phyloP scores from a whole-genome alignment of 2,888 invertebrate species.

The Conomelus anceps region DNA sequence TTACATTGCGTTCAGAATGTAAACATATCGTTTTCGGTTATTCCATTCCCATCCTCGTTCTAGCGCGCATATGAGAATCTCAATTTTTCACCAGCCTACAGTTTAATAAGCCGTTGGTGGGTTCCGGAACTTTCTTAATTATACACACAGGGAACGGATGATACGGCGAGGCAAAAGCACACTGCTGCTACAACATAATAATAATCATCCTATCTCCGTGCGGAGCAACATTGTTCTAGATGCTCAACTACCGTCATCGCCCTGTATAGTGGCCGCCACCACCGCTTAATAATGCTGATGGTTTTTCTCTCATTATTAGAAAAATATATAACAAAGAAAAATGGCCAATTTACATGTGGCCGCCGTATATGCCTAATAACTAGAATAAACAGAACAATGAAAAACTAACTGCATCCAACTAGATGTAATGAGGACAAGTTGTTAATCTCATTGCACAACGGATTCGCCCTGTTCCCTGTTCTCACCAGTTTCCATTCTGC shows the following conservation, averaged over 20 bases:
- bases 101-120: background rate
- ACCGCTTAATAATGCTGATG: background rate
- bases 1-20: background rate
- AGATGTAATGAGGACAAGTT: background rate
- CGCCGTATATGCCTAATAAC: background rate
- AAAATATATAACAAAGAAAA: background rate
- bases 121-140: background rate
- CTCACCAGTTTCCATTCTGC: background rate
- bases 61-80: background rate
- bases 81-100: background rate
- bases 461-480: background rate
- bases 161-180: background rate
- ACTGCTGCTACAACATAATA: background rate
- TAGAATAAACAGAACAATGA: background rate
- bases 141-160: background rate
- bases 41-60: background rate
- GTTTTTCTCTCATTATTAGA: background rate
- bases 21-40: background rate
- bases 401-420: background rate
- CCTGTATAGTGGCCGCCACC: background rate
- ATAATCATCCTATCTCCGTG: background rate
- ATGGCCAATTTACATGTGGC: background rate
- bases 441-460: background rate
- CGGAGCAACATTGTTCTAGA: background rate
- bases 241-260: background rate